These are phyloP conservation scores for Asobara japonica DNA, from an alignment of 1,140 invertebrate genomes.

Conservation along the genomic window DNA sequence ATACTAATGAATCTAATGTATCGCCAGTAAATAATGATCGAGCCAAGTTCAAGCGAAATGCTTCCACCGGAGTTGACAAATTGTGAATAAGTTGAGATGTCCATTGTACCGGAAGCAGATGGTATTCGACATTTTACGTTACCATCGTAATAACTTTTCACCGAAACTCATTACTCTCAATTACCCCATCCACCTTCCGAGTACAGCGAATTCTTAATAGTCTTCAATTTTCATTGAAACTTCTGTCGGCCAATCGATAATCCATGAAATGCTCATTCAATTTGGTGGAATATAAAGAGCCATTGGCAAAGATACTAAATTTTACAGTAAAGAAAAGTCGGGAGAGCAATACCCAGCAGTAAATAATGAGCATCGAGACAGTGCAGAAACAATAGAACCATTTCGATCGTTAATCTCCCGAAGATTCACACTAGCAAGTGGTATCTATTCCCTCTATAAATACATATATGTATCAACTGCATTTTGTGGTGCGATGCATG, in stretches of 20 bases:
- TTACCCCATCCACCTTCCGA: background rate
- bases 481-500: constrained; percentile 5
- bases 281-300: no score
- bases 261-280: no score
- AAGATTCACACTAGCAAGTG: background rate
- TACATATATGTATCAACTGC: background rate
- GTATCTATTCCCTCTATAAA: constrained; percentile 14
- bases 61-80: no score
- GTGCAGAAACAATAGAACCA: background rate
- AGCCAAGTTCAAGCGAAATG: no score
- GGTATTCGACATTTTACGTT: background rate
- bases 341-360: background rate
- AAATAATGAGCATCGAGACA: background rate
- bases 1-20: no score
- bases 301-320: no score
- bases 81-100: background rate
- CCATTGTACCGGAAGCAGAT: background rate
- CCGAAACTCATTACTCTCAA: background rate
- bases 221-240: background rate
- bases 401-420: background rate
- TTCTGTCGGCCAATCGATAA: no score
- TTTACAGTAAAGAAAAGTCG: no score
- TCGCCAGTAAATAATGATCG: no score
- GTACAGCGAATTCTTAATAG: background rate
- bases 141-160: background rate